A percentile compares a stretch with the other conserved stretches of the same genome.
These are phyloP conservation scores for Calidris pygmaea DNA, from an alignment of 2,113 vertebrate species.

Conservation along the genomic window DNA sequence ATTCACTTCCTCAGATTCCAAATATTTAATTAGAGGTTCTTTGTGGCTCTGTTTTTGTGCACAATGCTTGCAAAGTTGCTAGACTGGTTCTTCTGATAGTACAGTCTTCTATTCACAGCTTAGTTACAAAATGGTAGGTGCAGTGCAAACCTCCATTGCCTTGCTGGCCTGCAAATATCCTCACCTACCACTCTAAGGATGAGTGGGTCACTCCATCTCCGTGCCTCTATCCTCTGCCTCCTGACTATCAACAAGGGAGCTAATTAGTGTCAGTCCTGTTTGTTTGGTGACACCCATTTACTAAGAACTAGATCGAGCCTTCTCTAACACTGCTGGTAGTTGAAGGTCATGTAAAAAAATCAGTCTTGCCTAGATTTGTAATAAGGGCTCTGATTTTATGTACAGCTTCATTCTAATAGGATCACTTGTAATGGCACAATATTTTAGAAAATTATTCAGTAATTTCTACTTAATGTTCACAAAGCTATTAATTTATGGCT, in stretches of 20 bases:
- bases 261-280: conserved; percentile 59
- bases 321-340: background rate
- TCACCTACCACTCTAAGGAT: background rate
- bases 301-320: background rate
- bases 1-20: background rate
- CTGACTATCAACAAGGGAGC: conserved; percentile 7
- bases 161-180: background rate
- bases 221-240: background rate
- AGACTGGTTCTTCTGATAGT: background rate
- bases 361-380: background rate
- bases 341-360: conserved; percentile 47
- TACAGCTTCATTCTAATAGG: background rate
- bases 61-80: background rate
- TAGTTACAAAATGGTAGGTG: background rate
- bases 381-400: background rate
- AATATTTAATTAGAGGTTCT: background rate
- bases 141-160: background rate
- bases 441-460: background rate
- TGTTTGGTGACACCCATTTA: conserved; percentile 40
- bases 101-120: background rate
- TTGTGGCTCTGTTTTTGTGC: background rate
- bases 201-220: background rate
- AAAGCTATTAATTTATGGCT: background rate
- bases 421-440: background rate
- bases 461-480: background rate